Evolutionary conservation across 2,113 vertebrate species (phyloP).

Genomic region (Asarcornis scutulata): DNA sequence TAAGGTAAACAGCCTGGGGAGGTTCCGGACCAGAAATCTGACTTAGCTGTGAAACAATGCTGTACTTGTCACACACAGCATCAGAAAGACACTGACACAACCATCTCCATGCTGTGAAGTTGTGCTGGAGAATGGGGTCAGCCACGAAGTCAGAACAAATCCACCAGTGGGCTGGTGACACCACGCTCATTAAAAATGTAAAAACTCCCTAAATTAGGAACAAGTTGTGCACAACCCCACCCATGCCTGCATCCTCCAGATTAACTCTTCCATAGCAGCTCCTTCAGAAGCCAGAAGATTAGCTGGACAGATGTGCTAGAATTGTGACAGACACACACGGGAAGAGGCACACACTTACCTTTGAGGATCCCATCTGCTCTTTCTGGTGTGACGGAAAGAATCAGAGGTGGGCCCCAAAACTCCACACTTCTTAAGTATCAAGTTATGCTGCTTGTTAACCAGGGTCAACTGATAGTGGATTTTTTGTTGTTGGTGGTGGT

Average conservation of each 20-base stretch:
- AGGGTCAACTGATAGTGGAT: neutral
- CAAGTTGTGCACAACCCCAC: neutral
- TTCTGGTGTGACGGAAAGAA: neutral
- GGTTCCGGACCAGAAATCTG: neutral
- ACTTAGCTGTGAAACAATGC: neutral
- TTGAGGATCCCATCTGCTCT: accelerated
- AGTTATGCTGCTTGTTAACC: neutral
- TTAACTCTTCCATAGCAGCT: neutral
- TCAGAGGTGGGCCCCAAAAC: accelerated
- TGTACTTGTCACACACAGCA: accelerated
- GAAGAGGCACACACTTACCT: neutral
- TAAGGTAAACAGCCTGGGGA: neutral
- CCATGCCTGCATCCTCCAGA: accelerated
- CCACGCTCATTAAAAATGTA: accelerated
- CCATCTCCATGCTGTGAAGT: accelerated
- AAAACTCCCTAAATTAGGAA: neutral
- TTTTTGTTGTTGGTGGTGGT: neutral
- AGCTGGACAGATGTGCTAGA: neutral
- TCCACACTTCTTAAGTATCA: no score
- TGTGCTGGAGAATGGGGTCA: neutral
- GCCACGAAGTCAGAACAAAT: neutral
- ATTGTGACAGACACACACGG: accelerated
- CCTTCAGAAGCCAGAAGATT: neutral
- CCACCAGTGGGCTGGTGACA: neutral
- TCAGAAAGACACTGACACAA: neutral